Evolutionary conservation across 2,113 vertebrate species (phyloP).

Genomic region (Poeciliopsis occidentalis): DNA sequence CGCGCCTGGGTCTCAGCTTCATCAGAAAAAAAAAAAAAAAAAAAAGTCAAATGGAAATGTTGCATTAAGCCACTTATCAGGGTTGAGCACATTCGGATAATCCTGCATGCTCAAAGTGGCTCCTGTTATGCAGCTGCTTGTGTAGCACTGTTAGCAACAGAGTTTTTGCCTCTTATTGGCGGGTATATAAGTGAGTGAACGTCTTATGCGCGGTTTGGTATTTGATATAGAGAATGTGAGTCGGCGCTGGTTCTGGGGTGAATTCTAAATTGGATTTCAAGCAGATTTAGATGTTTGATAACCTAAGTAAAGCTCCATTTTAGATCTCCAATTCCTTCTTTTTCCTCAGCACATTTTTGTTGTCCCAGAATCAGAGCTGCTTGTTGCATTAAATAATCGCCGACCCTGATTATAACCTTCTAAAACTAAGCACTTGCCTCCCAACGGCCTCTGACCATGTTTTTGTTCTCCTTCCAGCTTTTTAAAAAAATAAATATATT

Average conservation of each 20-base stretch:
- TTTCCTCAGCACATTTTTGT: not conserved
- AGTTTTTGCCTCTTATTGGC: constrained; percentile 39
- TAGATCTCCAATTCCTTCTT: not conserved
- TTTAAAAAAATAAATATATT: too few relatives aligned
- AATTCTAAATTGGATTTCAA: constrained; percentile 34
- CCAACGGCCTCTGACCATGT: not conserved
- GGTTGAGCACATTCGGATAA: constrained; percentile 82
- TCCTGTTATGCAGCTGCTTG: constrained; percentile 75
- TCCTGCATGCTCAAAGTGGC: constrained; percentile 77
- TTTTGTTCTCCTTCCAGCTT: too few relatives aligned
- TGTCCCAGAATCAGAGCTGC: not conserved
- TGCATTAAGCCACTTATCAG: constrained; percentile 85
- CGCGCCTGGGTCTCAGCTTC: constrained; percentile 77
- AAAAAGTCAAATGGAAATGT: constrained; percentile 76
- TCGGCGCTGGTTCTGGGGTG: constrained; percentile 24
- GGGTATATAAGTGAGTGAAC: constrained; percentile 24
- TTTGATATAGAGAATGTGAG: constrained; percentile 33
- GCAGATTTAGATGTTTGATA: constrained; percentile 16
- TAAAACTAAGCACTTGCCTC: constrained; percentile 29
- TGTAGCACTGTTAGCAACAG: constrained; percentile 59
- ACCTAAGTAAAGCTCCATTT: constrained; percentile 41
- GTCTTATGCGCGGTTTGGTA: constrained; percentile 6
- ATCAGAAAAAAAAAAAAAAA: constrained; percentile 75
- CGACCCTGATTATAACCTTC: constrained; percentile 32
- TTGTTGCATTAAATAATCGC: constrained; percentile 35